phyloP scores from a whole-genome alignment of 1,140 invertebrate genomes.

The Cotesia vestalis region DNA sequence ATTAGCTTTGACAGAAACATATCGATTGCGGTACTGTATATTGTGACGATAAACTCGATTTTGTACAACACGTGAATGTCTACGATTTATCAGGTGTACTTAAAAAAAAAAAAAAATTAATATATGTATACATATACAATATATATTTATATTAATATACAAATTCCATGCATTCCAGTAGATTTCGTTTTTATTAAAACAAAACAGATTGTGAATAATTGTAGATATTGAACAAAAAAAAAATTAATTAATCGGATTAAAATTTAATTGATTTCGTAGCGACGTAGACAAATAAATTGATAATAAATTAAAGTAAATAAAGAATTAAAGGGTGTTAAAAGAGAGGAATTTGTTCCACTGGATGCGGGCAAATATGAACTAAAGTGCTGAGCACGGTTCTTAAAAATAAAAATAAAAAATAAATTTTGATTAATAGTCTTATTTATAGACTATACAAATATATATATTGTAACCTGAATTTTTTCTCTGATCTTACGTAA shows the following conservation, averaged over 20 bases:
- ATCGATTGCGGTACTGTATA: conserved; percentile 26
- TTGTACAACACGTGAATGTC: conserved; percentile 35
- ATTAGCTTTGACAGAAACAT: conserved; percentile 27
- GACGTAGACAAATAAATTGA: conserved; percentile 21
- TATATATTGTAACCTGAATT: conserved; percentile 11
- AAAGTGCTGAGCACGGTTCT: conserved; percentile 31
- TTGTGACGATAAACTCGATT: conserved; percentile 33
- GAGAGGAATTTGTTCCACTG: conserved; percentile 19
- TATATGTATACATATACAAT: neutral
- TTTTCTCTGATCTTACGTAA: conserved; percentile 12
- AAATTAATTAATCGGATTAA: conserved; percentile 16
- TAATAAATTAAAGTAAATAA: conserved; percentile 8
- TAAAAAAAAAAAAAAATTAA: neutral
- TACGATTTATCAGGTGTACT: conserved; percentile 16
- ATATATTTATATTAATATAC: conserved; percentile 8
- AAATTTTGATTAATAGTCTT: conserved; percentile 22
- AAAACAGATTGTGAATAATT: conserved; percentile 35
- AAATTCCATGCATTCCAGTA: conserved; percentile 11
- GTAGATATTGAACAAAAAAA: conserved; percentile 36
- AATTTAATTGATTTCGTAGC: conserved; percentile 18
- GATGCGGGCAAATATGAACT: conserved; percentile 27
- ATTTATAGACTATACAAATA: conserved; percentile 20
- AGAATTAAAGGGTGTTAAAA: neutral
- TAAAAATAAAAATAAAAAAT: neutral
- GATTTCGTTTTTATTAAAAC: conserved; percentile 22